These are phyloP conservation scores for Triplophysa dalaica DNA, from an alignment of 2,113 vertebrate species.

Conservation along the genomic window DNA sequence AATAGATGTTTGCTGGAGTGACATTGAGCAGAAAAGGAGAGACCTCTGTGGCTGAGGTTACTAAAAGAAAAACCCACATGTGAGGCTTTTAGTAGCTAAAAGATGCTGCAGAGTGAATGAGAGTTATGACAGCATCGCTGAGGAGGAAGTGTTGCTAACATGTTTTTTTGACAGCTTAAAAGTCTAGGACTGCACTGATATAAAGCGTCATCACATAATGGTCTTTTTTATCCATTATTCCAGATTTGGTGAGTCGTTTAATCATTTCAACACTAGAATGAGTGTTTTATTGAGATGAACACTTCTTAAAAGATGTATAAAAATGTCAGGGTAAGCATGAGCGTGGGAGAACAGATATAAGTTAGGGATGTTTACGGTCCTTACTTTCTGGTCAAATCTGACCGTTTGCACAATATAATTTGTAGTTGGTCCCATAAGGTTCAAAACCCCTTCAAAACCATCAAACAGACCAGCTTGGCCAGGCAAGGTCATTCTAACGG, in stretches of 20 bases:
- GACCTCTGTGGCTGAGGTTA: slow-evolving; percentile 14
- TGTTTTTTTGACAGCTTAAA: slow-evolving; percentile 23
- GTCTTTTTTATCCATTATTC: background rate
- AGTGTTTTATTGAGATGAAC: slow-evolving; percentile 12
- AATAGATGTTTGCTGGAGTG: slow-evolving; percentile 39
- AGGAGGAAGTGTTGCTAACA: slow-evolving; percentile 14
- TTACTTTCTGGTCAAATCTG: too few relatives aligned
- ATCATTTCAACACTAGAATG: slow-evolving; percentile 19
- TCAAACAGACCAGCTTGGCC: too few relatives aligned
- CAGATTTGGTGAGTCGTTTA: background rate
- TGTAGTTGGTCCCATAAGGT: too few relatives aligned
- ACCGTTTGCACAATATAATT: too few relatives aligned
- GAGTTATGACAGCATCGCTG: background rate
- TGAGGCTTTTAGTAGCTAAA: slow-evolving; percentile 27
- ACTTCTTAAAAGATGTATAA: background rate
- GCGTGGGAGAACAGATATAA: too few relatives aligned
- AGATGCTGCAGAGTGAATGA: slow-evolving; percentile 11
- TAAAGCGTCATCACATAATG: slow-evolving; percentile 2
- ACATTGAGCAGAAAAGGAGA: slow-evolving; percentile 5
- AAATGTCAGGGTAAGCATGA: background rate
- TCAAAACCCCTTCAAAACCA: too few relatives aligned
- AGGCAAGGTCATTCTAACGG: too few relatives aligned
- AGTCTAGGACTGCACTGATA: slow-evolving; percentile 2
- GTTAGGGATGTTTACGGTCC: too few relatives aligned
- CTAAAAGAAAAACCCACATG: slow-evolving; percentile 31